Percentiles rank a stretch among this genome's conserved stretches.
phyloP scores from a whole-genome alignment of 2,888 invertebrate species.

The Nezara viridula region DNA sequence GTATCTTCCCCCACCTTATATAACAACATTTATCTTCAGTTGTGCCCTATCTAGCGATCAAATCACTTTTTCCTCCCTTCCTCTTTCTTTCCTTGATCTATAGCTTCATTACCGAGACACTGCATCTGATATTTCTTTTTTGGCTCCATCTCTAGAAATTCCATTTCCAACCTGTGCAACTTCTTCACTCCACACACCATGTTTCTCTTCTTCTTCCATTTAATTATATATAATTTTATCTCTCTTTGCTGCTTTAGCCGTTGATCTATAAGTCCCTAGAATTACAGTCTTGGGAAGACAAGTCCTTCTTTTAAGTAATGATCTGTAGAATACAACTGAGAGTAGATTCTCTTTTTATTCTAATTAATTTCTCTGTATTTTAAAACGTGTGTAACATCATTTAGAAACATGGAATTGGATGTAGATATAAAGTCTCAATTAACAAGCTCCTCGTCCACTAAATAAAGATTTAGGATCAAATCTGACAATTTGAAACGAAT shows the following conservation, averaged over 20 bases:
- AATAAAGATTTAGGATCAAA: background rate
- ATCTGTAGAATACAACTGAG: background rate
- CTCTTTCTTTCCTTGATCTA: conserved; percentile 44
- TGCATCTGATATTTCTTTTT: conserved; percentile 42
- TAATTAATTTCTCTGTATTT: background rate
- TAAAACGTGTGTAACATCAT: background rate
- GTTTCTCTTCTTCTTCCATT: background rate
- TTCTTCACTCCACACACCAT: background rate
- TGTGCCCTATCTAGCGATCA: background rate
- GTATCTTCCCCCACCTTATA: background rate
- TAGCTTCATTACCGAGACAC: conserved; percentile 45
- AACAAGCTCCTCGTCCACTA: background rate
- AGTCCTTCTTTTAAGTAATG: background rate
- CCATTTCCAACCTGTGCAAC: conserved; percentile 23
- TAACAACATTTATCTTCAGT: background rate
- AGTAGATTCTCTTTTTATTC: background rate
- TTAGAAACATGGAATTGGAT: too few relatives aligned
- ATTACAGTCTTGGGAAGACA: background rate
- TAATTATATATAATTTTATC: conserved; percentile 19
- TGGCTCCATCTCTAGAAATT: conserved; percentile 16
- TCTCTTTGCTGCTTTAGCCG: background rate
- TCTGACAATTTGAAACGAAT: background rate
- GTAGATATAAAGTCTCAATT: background rate
- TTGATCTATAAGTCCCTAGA: background rate
- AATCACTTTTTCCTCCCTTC: conserved; percentile 21